phyloP scores from a whole-genome alignment of 2,113 vertebrate genomes.

The Perca fluviatilis region DNA sequence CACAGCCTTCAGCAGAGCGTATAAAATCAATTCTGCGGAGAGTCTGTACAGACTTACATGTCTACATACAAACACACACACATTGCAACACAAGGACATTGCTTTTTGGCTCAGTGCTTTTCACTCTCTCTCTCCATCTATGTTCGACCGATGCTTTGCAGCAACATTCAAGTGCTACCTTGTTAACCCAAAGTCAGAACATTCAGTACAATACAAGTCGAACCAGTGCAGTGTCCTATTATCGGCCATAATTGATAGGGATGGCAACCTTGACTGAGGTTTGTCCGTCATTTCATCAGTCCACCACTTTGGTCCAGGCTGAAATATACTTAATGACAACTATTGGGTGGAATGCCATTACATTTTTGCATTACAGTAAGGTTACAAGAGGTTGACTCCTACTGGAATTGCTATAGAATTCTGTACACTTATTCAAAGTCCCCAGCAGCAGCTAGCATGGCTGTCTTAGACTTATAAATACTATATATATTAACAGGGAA shows the following conservation, averaged over 20 bases:
- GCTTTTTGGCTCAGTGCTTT: constrained; percentile 70
- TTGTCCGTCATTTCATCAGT: not conserved
- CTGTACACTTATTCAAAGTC: too few relatives aligned
- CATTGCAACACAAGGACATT: constrained; percentile 60
- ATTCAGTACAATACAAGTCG: constrained; percentile 29
- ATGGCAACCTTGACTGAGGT: not conserved
- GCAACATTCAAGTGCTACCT: constrained; percentile 46
- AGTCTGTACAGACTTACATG: constrained; percentile 66
- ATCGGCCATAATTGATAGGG: constrained; percentile 1
- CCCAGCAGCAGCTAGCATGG: not conserved
- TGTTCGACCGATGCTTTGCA: constrained; percentile 54
- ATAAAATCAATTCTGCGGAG: constrained; percentile 77
- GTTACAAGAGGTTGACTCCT: not conserved
- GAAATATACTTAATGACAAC: not conserved
- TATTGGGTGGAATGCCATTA: too few relatives aligned
- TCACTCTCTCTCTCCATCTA: constrained; percentile 43
- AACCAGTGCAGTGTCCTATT: constrained; percentile 16
- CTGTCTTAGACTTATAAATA: not conserved
- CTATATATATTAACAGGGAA: too few relatives aligned
- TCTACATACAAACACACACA: constrained; percentile 49
- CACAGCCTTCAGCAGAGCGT: constrained; percentile 77
- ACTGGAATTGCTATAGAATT: not conserved
- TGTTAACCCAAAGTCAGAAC: constrained; percentile 63
- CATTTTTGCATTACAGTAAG: not conserved
- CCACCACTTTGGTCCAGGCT: not conserved